phyloP scores from a whole-genome alignment of 2,797 vertebrate species.

The Scyliorhinus canicula region DNA sequence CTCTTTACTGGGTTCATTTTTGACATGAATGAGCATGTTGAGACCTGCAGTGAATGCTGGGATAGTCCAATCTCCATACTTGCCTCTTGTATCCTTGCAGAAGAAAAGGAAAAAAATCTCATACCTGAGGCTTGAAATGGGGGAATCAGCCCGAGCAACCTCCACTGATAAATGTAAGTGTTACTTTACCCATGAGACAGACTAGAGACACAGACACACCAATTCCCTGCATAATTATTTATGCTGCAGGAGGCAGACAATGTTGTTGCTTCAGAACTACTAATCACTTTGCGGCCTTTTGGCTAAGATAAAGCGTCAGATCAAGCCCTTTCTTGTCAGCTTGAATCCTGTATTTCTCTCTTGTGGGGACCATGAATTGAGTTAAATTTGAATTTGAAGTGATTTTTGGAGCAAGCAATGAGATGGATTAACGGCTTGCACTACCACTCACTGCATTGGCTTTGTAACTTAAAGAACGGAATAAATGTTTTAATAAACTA shows the following conservation, averaged over 20 bases:
- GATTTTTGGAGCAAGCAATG: too few relatives aligned
- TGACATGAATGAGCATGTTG: not conserved
- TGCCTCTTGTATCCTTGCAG: not conserved
- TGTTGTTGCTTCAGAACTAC: not conserved
- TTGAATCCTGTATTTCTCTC: too few relatives aligned
- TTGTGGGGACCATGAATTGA: too few relatives aligned
- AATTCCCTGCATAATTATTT: not conserved
- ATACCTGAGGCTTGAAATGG: not conserved
- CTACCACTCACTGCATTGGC: too few relatives aligned
- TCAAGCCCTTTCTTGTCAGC: too few relatives aligned
- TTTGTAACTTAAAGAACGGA: too few relatives aligned
- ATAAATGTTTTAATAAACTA: too few relatives aligned
- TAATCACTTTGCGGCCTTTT: too few relatives aligned
- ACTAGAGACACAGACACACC: not conserved
- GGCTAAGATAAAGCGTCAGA: too few relatives aligned
- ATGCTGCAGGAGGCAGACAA: not conserved
- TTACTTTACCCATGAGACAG: not conserved
- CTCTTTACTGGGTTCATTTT: not conserved
- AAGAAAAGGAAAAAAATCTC: not conserved
- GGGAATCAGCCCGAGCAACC: not conserved
- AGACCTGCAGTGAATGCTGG: not conserved
- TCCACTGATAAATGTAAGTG: not conserved
- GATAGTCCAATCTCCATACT: not conserved
- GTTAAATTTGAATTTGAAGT: too few relatives aligned
- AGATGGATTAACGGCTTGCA: too few relatives aligned